Percentiles rank a stretch among this genome's conserved stretches.
Conservation (phyloP, 2,113 vertebrate species). For the Aix galericulata region DNA sequence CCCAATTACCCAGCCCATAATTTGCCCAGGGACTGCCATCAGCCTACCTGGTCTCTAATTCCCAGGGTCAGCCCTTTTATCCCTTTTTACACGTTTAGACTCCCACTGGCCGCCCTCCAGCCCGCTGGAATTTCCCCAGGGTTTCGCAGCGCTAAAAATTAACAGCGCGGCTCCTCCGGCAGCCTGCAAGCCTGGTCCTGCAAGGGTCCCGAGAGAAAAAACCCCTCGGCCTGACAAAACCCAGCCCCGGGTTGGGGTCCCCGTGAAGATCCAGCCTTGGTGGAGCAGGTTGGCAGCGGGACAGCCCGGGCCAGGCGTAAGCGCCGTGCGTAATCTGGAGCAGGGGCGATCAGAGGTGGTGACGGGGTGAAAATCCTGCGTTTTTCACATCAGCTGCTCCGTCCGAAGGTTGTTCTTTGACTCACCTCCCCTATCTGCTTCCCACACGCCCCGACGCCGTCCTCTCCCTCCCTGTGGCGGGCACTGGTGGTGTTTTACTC, state of each 20-base stretch:
- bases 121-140: constrained; percentile 47
- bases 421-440: neutral
- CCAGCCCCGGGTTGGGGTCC: neutral
- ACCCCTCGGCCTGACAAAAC: neutral
- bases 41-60: constrained; percentile 43
- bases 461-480: neutral
- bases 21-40: neutral
- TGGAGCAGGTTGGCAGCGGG: neutral
- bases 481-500: neutral
- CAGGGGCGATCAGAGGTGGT: rapidly evolving
- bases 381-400: neutral
- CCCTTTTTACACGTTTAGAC: constrained; percentile 34
- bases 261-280: neutral
- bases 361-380: neutral
- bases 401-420: neutral
- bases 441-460: neutral
- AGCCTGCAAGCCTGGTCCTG: neutral
- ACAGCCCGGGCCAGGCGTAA: too few species aligned
- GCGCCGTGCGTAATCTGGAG: too few species aligned
- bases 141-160: constrained; percentile 43
- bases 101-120: constrained; percentile 21
- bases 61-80: constrained; percentile 39
- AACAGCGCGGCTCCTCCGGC: neutral
- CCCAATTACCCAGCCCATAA: constrained; percentile 49
- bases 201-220: neutral